Conservation (phyloP, 1,140 invertebrate genomes). For the Vanessa atalanta region DNA sequence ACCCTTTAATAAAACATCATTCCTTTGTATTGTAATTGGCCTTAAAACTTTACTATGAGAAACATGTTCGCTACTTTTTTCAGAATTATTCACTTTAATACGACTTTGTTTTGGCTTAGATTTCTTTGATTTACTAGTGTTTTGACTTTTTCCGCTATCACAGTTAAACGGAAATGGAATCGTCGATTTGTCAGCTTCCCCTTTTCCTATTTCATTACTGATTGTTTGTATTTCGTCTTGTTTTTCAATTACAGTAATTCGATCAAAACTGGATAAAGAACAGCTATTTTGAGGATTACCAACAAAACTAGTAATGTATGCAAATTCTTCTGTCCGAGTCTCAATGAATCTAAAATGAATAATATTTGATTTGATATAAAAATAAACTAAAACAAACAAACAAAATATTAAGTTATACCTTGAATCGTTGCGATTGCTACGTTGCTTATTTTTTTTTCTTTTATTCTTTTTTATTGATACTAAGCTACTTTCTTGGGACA, state of each 20-base stretch:
- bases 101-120: neutral
- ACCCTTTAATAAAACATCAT: neutral
- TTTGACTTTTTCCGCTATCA: neutral
- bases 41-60: neutral
- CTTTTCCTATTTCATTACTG: neutral
- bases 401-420: slow-evolving; percentile 42
- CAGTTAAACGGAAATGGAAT: neutral
- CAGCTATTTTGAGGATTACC: slow-evolving; percentile 46
- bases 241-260: slow-evolving; percentile 68
- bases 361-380: slow-evolving; percentile 7
- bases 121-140: neutral
- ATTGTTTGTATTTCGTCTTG: slow-evolving; percentile 43
- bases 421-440: slow-evolving; percentile 47
- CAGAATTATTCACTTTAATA: neutral
- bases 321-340: slow-evolving; percentile 66
- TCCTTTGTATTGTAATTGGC: neutral
- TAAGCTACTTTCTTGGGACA: slow-evolving; percentile 54
- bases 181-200: neutral
- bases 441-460: slow-evolving; percentile 40
- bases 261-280: slow-evolving; percentile 63
- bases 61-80: neutral
- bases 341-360: slow-evolving; percentile 59
- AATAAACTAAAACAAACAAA: neutral
- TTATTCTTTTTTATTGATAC: slow-evolving; percentile 40
- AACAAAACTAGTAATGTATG: slow-evolving; percentile 62